Evolutionary conservation across 2,113 vertebrate species (phyloP), one percentile per base, ranked within the genome.

Genomic region (Amphiprion ocellaris): DNA sequence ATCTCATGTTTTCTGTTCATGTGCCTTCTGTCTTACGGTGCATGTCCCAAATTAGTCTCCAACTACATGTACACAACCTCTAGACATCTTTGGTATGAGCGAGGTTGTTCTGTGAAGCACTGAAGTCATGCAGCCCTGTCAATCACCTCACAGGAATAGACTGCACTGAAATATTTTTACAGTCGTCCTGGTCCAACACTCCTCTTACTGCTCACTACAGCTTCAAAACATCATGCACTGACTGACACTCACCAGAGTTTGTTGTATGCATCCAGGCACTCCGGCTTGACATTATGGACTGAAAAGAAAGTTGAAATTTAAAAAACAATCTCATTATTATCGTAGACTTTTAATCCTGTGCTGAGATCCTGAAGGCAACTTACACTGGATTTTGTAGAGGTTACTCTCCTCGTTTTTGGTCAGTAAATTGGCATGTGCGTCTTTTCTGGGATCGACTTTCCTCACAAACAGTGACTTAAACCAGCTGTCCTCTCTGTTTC

Each of bases 241-340:
- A 55, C 54, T 21, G 23, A 59, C 62, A 91, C 97, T 96, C 94
- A 99, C 98, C 97, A 98, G 85, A 99, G 96, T 93, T 97, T 97
- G 95, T 99, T 99, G 96, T 99, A 99, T 63, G 95, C 93, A 3
- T 98, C 98, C 87, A 98, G 96, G 93, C 94, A 99, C 90, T 99
- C 98, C 19, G 98, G 98, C 87, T 99, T 99, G 81, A 99, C 98
- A 85, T 98, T 99, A 93, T 99, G 98, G 96, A 99, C 98, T 99
- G 96, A 85, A 97, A 97, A 74, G 83, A 92, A 79, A 78, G 39
- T 5, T 37, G 37, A 23, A 2, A 2, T 9, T 61, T 24, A 14
- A n/a, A 59, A 24, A 67, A 47, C 12, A 52, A 55, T 9, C 12
- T 61, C 10, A 30, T 15, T 0, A 30, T 49, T 21, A 49, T 14